Conservation (phyloP, 2,888 invertebrate species). For the Petrolisthes cinctipes region DNA sequence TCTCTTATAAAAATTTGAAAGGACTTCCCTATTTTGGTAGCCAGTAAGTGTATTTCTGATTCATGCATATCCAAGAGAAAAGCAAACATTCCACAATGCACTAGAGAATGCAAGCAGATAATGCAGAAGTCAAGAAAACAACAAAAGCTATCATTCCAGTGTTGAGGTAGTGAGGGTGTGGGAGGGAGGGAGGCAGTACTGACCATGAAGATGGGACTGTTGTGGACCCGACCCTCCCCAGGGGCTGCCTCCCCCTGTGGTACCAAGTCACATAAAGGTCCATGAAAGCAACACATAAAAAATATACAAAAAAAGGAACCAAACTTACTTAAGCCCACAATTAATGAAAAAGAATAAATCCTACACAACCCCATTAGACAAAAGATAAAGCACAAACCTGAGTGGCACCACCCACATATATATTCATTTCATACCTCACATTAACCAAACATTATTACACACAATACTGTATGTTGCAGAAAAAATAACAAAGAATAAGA, state of each 20-base stretch:
- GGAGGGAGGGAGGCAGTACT: conserved; percentile 35
- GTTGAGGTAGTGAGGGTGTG: not conserved
- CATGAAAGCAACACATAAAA: conserved; percentile 42
- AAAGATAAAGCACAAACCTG: not conserved
- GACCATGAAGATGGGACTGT: conserved; percentile 50
- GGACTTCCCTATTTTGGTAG: no score
- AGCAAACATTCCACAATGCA: no score
- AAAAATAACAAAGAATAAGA: not conserved
- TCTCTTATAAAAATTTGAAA: no score
- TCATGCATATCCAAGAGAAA: no score
- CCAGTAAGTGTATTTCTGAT: no score
- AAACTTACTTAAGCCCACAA: not conserved
- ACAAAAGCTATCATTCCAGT: not conserved
- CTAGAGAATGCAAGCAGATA: no score
- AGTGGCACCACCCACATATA: not conserved
- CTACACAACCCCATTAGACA: not conserved
- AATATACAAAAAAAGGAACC: conserved; percentile 17
- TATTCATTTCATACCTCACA: not conserved
- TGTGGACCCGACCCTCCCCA: conserved; percentile 43
- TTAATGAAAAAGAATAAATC: not conserved
- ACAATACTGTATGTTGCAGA: not conserved
- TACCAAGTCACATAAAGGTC: conserved; percentile 53
- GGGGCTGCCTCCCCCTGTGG: conserved; percentile 55
- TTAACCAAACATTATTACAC: not conserved
- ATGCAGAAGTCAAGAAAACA: no score